Percentiles rank a stretch among this genome's conserved stretches.
These are phyloP conservation scores for Coturnix japonica DNA, from an alignment of 2,113 vertebrate species.

Conservation along the genomic window DNA sequence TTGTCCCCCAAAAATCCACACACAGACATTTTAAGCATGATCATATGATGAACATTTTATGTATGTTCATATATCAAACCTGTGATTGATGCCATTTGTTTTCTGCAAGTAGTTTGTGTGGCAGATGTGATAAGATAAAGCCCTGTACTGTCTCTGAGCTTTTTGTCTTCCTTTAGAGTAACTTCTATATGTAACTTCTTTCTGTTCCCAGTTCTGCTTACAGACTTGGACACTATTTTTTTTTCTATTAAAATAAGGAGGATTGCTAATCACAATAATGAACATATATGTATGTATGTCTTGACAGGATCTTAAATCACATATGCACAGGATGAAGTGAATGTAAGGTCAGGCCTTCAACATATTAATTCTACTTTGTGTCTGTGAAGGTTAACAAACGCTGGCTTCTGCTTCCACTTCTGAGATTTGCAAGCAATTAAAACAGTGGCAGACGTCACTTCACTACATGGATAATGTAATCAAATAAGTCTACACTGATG, in stretches of 20 bases:
- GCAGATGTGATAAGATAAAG: not conserved
- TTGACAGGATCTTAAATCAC: not conserved
- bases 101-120: not conserved
- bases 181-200: not conserved
- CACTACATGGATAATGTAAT: not conserved
- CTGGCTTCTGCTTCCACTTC: conserved; percentile 11
- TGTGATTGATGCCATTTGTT: not conserved
- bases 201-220: not conserved
- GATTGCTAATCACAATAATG: not conserved
- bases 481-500: conserved; percentile 1
- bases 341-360: not conserved
- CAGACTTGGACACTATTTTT: not conserved
- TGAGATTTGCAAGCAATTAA: conserved; percentile 14
- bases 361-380: not conserved
- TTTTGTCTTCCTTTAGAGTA: not conserved
- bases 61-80: not conserved
- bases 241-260: not conserved
- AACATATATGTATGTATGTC: not conserved
- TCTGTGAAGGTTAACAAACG: not conserved
- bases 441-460: conserved; percentile 18
- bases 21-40: not conserved
- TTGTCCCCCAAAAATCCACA: not conserved
- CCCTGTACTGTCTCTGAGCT: not conserved
- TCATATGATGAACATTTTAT: not conserved
- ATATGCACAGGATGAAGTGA: not conserved